phyloP scores from a whole-genome alignment of 2,888 invertebrate species.

The Mayetiola destructor region DNA sequence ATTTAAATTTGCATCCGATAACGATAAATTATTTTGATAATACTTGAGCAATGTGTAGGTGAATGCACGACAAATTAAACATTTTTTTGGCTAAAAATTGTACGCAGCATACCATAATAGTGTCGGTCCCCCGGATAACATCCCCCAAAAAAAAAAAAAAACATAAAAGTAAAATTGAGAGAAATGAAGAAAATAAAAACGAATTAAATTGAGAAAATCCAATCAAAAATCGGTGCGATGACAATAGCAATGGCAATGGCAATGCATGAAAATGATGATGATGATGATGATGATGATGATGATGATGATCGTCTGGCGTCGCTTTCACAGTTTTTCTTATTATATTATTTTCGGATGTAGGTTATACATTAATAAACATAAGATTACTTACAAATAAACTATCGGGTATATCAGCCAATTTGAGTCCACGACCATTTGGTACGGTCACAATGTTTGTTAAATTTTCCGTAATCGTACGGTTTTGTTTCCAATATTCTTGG shows the following conservation, averaged over 20 bases:
- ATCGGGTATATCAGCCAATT: neutral
- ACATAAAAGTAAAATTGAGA: neutral
- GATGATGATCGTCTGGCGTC: too few species aligned
- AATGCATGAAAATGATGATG: neutral
- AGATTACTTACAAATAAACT: neutral
- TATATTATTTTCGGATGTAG: too few species aligned
- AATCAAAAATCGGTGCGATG: too few species aligned
- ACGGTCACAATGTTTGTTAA: neutral
- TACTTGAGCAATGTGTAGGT: neutral
- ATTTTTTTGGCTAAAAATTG: neutral
- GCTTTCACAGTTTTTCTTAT: too few species aligned
- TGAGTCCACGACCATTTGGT: neutral
- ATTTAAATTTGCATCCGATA: neutral
- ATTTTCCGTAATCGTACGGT: neutral
- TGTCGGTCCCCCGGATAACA: too few species aligned
- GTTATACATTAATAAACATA: too few species aligned
- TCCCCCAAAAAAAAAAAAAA: neutral
- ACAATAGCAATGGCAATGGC: too few species aligned
- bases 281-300: neutral
- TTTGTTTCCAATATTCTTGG: neutral
- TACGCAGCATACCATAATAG: neutral
- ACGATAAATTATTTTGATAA: slow-evolving; percentile 5
- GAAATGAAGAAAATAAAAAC: too few species aligned
- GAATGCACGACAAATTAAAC: slow-evolving; percentile 2
- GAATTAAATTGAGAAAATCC: too few species aligned